These are phyloP conservation scores for Amyelois transitella DNA, from an alignment of 1,140 invertebrate genomes.

Conservation along the genomic window DNA sequence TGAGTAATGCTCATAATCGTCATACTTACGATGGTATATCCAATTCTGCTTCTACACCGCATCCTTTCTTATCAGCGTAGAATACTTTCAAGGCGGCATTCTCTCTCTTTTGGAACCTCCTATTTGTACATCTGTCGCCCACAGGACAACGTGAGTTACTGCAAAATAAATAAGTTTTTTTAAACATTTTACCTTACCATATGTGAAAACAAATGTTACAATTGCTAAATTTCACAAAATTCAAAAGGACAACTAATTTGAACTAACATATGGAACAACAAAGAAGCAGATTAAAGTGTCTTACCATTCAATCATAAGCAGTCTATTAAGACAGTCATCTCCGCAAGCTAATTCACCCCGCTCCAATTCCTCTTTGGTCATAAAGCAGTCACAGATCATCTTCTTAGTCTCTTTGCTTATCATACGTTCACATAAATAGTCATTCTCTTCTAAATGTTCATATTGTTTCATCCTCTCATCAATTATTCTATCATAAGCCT, in stretches of 20 bases:
- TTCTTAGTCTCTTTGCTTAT: constrained; percentile 91
- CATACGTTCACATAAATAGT: constrained; percentile 87
- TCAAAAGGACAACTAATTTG: too few relatives aligned
- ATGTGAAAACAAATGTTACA: too few relatives aligned
- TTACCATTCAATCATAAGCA: constrained; percentile 99
- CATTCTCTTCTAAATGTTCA: constrained; percentile 87
- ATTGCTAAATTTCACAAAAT: too few relatives aligned
- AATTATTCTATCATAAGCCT: constrained; percentile 75
- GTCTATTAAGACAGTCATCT: constrained; percentile 96
- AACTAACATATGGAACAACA: too few relatives aligned
- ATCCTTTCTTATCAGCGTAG: constrained; percentile 94
- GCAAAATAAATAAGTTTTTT: constrained; percentile 39
- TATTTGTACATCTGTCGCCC: constrained; percentile 93
- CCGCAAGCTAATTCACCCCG: constrained; percentile 92
- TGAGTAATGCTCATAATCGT: neutral
- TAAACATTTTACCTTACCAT: too few relatives aligned
- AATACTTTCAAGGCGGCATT: constrained; percentile 92
- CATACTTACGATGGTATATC: constrained; percentile 82
- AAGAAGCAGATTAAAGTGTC: constrained; percentile 9
- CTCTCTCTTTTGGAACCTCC: constrained; percentile 91
- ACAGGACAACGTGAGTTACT: constrained; percentile 93
- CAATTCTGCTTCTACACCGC: constrained; percentile 88
- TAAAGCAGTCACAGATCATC: constrained; percentile 96
- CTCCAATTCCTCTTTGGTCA: constrained; percentile 90
- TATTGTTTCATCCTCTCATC: constrained; percentile 85